phyloP scores from a whole-genome alignment of 2,888 invertebrate species.

The Drosophila atripex region DNA sequence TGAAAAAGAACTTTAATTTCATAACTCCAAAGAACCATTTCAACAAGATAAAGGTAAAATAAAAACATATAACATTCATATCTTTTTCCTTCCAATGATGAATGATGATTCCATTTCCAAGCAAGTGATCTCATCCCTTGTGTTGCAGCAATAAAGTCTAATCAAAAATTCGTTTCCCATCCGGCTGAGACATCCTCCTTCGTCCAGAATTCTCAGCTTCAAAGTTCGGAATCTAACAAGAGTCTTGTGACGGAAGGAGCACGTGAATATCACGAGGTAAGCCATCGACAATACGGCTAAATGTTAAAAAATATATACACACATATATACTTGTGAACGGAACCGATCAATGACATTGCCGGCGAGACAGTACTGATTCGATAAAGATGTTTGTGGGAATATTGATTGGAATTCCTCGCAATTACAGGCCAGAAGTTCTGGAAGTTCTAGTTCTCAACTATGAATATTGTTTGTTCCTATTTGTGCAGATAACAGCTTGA shows the following conservation, averaged over 20 bases:
- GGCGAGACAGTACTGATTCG: constrained; percentile 3
- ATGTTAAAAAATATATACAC: background rate
- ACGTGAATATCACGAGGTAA: constrained; percentile 40
- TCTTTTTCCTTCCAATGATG: too few relatives aligned
- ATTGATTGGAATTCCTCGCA: background rate
- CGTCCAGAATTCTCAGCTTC: constrained; percentile 4
- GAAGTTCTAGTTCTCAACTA: background rate
- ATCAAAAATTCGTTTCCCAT: constrained; percentile 23
- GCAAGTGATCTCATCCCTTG: constrained; percentile 21
- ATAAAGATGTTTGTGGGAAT: background rate
- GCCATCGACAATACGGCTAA: constrained; percentile 2
- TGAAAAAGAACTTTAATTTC: background rate
- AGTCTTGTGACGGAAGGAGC: constrained; percentile 26
- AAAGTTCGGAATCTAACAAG: constrained; percentile 29
- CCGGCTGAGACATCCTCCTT: background rate
- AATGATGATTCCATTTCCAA: background rate
- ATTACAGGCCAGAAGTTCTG: background rate
- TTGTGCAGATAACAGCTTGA: constrained; percentile 6
- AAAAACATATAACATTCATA: too few relatives aligned
- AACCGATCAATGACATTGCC: constrained; percentile 31
- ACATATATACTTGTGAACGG: background rate
- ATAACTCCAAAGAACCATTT: background rate
- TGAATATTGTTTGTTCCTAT: background rate
- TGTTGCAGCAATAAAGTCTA: constrained; percentile 33
- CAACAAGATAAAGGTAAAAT: too few relatives aligned